These are phyloP conservation scores for Oenanthe melanoleuca DNA, from an alignment of 2,113 vertebrate species.

Conservation along the genomic window DNA sequence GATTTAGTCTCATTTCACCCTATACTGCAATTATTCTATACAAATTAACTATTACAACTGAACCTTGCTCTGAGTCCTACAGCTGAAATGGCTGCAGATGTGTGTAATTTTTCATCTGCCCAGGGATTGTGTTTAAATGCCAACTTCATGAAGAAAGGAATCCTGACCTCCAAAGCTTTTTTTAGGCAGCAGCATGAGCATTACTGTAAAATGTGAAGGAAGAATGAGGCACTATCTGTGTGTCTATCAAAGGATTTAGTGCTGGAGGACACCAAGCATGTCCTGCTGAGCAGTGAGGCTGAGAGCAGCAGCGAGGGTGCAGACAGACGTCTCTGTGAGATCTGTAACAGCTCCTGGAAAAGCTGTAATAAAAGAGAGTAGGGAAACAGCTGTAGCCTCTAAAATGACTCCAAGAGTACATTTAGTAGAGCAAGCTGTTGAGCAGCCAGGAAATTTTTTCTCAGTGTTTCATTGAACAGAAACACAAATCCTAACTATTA, in stretches of 20 bases:
- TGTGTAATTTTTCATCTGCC: neutral
- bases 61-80: neutral
- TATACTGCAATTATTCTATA: neutral
- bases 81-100: neutral
- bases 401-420: neutral
- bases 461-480: neutral
- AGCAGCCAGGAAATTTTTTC: neutral
- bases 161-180: neutral
- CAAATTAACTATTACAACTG: neutral
- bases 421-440: neutral
- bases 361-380: conserved; percentile 11
- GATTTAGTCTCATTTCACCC: neutral
- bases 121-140: neutral
- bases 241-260: neutral
- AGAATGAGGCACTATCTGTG: neutral
- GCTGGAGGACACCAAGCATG: neutral
- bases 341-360: neutral
- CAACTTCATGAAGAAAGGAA: neutral
- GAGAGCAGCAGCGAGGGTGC: neutral
- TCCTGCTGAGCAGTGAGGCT: neutral
- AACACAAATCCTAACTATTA: neutral
- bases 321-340: neutral
- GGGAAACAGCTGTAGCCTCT: conserved; percentile 49
- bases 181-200: neutral
- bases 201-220: neutral